Evolutionary conservation across 1,140 invertebrate genomes (phyloP), one percentile per base, ranked within the genome.

Genomic region (Trialeurodes vaporariorum): DNA sequence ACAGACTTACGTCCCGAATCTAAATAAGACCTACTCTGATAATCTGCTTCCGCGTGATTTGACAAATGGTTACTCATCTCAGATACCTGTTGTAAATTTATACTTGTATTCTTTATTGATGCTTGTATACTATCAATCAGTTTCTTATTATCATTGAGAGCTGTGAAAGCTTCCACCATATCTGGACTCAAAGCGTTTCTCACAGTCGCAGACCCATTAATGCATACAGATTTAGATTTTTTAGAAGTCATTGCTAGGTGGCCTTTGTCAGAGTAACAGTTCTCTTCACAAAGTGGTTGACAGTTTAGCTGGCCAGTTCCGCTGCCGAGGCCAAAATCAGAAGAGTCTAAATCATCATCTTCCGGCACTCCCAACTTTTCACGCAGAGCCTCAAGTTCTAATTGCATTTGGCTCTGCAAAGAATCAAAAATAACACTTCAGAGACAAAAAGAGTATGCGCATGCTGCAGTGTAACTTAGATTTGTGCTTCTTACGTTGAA

Each of bases 361-460:
- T 77, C 75, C 17, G 69, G 68, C 25, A 81, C 75, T 40, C 77
- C 78, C 26, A 81, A 71, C 40, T 77, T 76, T n/a, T 73, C 71
- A 68, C 78, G 79, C 25, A 81, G 70, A 59, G 78, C 78, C 65
- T 79, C 75, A 2, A 81, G 76, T 70, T 81, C 79, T 23, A 77
- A 74, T 9, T 77, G 67, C 80, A 81, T 81, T 73, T 73, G 77
- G 68, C 78, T 72, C 79, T 81, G 70, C 61, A 68, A 63, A n/a
- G n/a, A n/a, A n/a, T n/a, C n/a, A n/a, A n/a, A n/a, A n/a, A n/a
- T n/a, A n/a, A n/a, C n/a, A n/a, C n/a, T n/a, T n/a, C n/a, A n/a
- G n/a, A n/a, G n/a, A n/a, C n/a, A n/a, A n/a, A n/a, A n/a, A n/a
- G n/a, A n/a, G n/a, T n/a, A n/a, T n/a, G n/a, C n/a, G n/a, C n/a